Evolutionary conservation across 1,140 invertebrate species (phyloP).

Genomic region (Drosophila arawakana): DNA sequence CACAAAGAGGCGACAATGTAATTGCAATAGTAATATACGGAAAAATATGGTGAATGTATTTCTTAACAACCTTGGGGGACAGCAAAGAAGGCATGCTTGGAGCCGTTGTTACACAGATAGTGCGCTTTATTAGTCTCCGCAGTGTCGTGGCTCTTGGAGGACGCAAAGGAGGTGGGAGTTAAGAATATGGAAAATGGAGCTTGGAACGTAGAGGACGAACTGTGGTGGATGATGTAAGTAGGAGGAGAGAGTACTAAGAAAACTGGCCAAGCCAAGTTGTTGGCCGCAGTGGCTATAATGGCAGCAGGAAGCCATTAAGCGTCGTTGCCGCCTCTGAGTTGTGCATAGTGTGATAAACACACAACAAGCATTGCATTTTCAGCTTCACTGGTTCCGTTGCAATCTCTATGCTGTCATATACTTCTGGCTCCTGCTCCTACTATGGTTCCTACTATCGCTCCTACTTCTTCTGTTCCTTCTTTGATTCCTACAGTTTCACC

Average conservation of each 20-base stretch:
- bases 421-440: neutral
- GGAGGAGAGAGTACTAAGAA: slow-evolving; percentile 18
- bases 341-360: slow-evolving; percentile 66
- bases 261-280: slow-evolving; percentile 42
- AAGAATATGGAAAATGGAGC: too few relatives aligned
- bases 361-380: slow-evolving; percentile 50
- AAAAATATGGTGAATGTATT: slow-evolving; percentile 41
- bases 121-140: slow-evolving; percentile 41
- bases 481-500: too few relatives aligned
- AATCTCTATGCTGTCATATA: neutral
- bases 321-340: slow-evolving; percentile 38
- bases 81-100: slow-evolving; percentile 22
- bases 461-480: neutral
- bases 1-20: slow-evolving; percentile 42
- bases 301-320: slow-evolving; percentile 62
- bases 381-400: slow-evolving; percentile 30
- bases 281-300: slow-evolving; percentile 14
- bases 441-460: neutral
- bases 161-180: too few relatives aligned
- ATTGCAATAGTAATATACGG: slow-evolving; percentile 26
- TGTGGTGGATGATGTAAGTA: too few relatives aligned
- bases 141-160: slow-evolving; percentile 45
- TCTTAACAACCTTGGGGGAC: slow-evolving; percentile 32
- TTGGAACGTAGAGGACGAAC: too few relatives aligned
- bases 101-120: neutral